Evolutionary conservation across 2,888 invertebrate species (phyloP).

Genomic region (Electrophaes corylata): DNA sequence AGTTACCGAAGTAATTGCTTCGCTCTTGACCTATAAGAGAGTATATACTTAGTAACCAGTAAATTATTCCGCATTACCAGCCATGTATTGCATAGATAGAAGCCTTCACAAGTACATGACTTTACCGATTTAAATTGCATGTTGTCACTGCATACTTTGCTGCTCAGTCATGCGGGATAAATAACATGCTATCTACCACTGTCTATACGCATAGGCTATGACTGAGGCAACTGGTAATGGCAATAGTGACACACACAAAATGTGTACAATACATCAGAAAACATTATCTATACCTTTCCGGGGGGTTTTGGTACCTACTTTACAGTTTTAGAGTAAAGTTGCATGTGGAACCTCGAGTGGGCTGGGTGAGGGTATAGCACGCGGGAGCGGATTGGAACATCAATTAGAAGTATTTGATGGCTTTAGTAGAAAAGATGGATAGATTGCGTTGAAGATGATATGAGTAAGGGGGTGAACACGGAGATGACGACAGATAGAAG

Average conservation of each 20-base stretch:
- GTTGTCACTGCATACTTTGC: conserved; percentile 41
- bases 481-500: too few relatives aligned
- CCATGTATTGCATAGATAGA: conserved; percentile 32
- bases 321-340: too few relatives aligned
- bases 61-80: conserved; percentile 29
- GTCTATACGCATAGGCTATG: conserved; percentile 2
- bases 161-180: conserved; percentile 40
- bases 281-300: too few relatives aligned
- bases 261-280: conserved; percentile 4
- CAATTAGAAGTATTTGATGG: too few relatives aligned
- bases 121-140: conserved; percentile 38
- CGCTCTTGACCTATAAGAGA: conserved; percentile 25
- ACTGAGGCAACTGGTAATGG: not conserved
- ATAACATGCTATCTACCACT: conserved; percentile 19
- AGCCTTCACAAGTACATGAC: conserved; percentile 32
- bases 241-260: conserved; percentile 9
- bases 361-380: too few relatives aligned
- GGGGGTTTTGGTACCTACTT: too few relatives aligned
- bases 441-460: too few relatives aligned
- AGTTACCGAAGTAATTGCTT: conserved; percentile 14
- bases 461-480: too few relatives aligned
- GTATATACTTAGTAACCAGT: conserved; percentile 5
- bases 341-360: too few relatives aligned
- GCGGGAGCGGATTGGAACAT: too few relatives aligned
- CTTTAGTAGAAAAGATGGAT: too few relatives aligned